Percentiles rank a stretch among this genome's conserved stretches.
Evolutionary conservation across 2,113 vertebrate species (phyloP).

Genomic region (Rattus rattus): DNA sequence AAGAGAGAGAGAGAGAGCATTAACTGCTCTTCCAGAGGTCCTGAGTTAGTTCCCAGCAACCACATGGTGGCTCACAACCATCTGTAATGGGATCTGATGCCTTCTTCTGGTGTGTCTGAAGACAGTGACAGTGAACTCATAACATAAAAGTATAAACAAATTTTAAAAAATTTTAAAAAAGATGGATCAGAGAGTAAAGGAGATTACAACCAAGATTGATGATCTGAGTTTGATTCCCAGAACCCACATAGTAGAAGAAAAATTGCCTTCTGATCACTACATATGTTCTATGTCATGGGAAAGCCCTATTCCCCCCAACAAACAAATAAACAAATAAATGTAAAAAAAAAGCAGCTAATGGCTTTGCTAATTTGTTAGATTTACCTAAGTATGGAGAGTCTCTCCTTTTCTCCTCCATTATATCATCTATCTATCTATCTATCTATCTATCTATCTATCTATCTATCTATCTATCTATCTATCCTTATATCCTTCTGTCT

Average conservation of each 20-base stretch:
- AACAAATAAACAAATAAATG: no score
- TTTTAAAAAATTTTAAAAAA: no score
- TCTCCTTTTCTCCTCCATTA: background rate
- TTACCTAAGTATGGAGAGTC: background rate
- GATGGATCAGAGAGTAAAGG: background rate
- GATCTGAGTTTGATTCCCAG: background rate
- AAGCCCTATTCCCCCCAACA: background rate
- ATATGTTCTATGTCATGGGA: background rate
- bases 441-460: background rate
- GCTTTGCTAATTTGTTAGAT: background rate
- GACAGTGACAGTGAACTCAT: no score
- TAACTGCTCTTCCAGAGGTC: no score
- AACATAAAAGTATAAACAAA: no score
- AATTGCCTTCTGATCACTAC: background rate
- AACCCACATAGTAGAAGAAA: background rate
- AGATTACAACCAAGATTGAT: background rate
- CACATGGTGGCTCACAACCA: no score
- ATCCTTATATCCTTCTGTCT: no score
- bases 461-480: background rate
- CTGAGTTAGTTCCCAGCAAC: no score
- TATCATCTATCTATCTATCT: background rate
- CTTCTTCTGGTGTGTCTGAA: no score
- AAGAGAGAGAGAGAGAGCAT: no score
- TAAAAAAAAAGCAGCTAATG: background rate
- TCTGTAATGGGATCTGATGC: no score